Conservation (phyloP, 2,797 vertebrate genomes). For the Microcaecilia unicolor region DNA sequence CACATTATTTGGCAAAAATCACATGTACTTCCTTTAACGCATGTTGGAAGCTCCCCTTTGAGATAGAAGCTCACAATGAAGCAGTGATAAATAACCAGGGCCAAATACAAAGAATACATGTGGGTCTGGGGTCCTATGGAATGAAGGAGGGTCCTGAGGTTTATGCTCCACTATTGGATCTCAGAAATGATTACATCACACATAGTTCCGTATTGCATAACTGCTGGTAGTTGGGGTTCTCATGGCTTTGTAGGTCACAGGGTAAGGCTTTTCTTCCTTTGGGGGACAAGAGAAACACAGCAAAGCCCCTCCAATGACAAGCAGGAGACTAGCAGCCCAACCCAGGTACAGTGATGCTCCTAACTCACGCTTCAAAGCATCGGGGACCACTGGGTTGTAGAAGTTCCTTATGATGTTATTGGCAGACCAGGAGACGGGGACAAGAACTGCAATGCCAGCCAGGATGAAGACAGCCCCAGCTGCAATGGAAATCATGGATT, state of each 20-base stretch:
- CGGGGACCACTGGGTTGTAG: slow-evolving; percentile 68
- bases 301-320: slow-evolving; percentile 57
- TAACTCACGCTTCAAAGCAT: slow-evolving; percentile 72
- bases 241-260: slow-evolving; percentile 43
- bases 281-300: slow-evolving; percentile 58
- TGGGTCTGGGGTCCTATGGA: not conserved
- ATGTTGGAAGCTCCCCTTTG: too few species aligned
- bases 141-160: not conserved
- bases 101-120: too few species aligned
- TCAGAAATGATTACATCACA: slow-evolving; percentile 31
- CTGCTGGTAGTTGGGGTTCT: slow-evolving; percentile 34
- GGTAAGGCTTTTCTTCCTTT: slow-evolving; percentile 19
- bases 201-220: slow-evolving; percentile 74
- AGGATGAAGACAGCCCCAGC: slow-evolving; percentile 60
- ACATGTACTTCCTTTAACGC: too few species aligned
- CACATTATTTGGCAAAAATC: too few species aligned
- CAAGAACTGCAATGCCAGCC: slow-evolving; percentile 48
- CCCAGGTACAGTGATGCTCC: slow-evolving; percentile 74
- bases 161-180: not conserved
- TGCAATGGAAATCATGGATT: slow-evolving; percentile 49
- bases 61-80: too few species aligned
- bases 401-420: slow-evolving; percentile 69
- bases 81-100: too few species aligned
- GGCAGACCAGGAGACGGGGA: slow-evolving; percentile 72
- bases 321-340: slow-evolving; percentile 63